Percentiles rank a stretch among this genome's conserved stretches.
Evolutionary conservation across 53 echinoderm and acorn worm genomes (phyloP).

Genomic region (Crossaster papposus): DNA sequence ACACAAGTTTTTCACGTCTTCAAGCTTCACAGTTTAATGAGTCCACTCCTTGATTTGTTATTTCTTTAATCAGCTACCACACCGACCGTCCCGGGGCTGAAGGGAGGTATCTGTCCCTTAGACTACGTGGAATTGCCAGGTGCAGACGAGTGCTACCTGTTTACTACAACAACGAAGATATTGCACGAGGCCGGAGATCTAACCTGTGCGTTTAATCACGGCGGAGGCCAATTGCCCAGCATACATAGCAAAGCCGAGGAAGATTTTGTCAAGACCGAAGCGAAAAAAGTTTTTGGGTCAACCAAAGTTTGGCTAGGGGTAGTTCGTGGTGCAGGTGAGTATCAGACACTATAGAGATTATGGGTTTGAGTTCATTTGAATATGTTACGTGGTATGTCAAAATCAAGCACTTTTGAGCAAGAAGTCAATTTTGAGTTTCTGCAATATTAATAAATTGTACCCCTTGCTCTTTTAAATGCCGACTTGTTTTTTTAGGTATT

Average conservation of each 20-base stretch:
- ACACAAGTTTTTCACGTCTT: not conserved
- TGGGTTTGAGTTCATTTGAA: no score
- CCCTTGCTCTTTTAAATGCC: no score
- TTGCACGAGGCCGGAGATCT: not conserved
- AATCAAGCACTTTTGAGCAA: no score
- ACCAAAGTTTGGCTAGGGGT: conserved; percentile 34
- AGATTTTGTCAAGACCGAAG: conserved; percentile 1
- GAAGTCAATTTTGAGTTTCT: no score
- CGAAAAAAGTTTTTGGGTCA: conserved; percentile 17
- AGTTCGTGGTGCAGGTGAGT: conserved; percentile 12
- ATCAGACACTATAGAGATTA: no score
- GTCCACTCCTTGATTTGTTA: no score
- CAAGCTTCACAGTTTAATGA: no score
- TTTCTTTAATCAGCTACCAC: not conserved
- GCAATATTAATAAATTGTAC: no score
- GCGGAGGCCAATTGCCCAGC: conserved; percentile 33
- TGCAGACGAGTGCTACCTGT: conserved; percentile 11
- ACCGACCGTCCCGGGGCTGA: not conserved
- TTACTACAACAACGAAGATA: not conserved
- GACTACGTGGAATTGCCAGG: conserved; percentile 7
- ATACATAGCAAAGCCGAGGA: conserved; percentile 42
- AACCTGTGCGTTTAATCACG: not conserved
- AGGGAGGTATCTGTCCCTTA: not conserved
- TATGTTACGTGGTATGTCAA: no score
- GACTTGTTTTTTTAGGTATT: no score